Evolutionary conservation across 2,888 invertebrate genomes (phyloP).

Genomic region (Furcula furcula): DNA sequence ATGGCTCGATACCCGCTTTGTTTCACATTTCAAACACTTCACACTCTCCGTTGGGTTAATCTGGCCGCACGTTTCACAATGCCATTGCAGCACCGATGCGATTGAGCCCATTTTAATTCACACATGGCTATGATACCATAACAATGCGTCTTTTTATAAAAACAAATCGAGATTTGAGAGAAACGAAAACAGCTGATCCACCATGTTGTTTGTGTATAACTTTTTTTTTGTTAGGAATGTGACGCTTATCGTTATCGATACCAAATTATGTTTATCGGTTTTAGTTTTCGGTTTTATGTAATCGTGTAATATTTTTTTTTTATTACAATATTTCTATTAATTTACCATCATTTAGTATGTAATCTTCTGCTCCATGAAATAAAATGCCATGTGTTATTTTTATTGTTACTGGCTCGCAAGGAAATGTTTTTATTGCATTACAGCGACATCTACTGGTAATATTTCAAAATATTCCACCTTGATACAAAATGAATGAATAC

Average conservation of each 20-base stretch:
- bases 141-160: conserved; percentile 69
- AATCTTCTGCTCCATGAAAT: too few species aligned
- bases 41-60: conserved; percentile 94
- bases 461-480: too few species aligned
- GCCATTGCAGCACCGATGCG: conserved; percentile 96
- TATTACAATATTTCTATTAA: background rate
- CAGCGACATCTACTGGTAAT: too few species aligned
- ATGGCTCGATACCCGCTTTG: conserved; percentile 83
- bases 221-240: conserved; percentile 48
- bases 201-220: conserved; percentile 83
- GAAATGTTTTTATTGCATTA: too few species aligned
- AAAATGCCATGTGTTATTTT: too few species aligned
- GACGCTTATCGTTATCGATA: background rate
- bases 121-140: conserved; percentile 81
- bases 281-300: conserved; percentile 12
- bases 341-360: too few species aligned
- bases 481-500: too few species aligned
- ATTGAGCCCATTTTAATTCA: conserved; percentile 92
- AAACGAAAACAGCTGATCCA: conserved; percentile 83
- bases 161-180: conserved; percentile 64
- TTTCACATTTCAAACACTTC: conserved; percentile 92
- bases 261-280: conserved; percentile 13
- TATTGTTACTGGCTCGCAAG: too few species aligned
- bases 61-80: conserved; percentile 93
- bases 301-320: background rate